These are phyloP conservation scores for Anolis sagrei DNA, from an alignment of 2,113 vertebrate genomes.

Conservation along the genomic window DNA sequence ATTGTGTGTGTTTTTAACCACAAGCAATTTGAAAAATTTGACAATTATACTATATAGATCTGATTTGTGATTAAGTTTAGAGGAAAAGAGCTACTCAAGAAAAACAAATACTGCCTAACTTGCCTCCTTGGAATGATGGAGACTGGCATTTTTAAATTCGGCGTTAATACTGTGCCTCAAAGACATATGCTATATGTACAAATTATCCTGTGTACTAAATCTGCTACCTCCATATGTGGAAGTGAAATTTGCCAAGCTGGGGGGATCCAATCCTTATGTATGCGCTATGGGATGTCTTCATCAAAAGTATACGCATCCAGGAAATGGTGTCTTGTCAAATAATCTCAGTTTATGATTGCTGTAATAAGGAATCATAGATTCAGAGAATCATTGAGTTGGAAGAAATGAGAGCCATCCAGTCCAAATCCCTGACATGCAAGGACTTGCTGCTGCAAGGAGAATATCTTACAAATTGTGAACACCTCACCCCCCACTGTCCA, in stretches of 20 bases:
- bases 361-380: neutral
- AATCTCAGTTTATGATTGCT: neutral
- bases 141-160: neutral
- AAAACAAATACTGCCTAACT: neutral
- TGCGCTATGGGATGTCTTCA: neutral
- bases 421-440: no score
- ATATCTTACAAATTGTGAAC: no score
- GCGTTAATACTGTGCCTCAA: neutral
- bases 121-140: neutral
- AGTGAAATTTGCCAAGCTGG: neutral
- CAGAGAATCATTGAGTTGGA: no score
- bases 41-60: conserved; percentile 4
- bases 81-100: neutral
- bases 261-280: neutral
- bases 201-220: neutral
- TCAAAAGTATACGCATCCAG: neutral
- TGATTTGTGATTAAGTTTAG: neutral
- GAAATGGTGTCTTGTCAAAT: neutral
- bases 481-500: no score
- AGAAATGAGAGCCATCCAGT: no score
- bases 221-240: neutral
- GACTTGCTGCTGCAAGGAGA: no score
- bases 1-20: conserved; percentile 23
- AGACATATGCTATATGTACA: neutral
- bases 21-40: conserved; percentile 34